Evolutionary conservation across 1,140 invertebrate genomes (phyloP), one percentile per base, ranked within the genome.

Genomic region (Daktulosphaira vitifoliae): DNA sequence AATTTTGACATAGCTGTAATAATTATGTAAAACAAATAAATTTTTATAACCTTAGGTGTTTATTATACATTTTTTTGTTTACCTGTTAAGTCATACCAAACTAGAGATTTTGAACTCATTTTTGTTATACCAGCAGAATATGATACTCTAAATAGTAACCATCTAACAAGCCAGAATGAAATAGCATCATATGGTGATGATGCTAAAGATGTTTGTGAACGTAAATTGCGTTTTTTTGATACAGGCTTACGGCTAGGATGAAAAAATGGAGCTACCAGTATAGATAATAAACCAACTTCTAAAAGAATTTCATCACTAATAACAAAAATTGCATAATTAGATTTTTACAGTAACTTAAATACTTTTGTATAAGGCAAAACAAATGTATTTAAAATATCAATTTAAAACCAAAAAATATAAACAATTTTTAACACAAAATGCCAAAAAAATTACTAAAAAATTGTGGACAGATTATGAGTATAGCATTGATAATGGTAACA

Each of bases 61-160:
- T 3, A 26, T 51, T 23, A 51, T 23, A 15, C 29, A 29, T 23
- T 68, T 29, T 20, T 26, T 62, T 54, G 15, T 20, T 71, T 79
- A 89, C 88, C 87, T 73, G 83, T 82, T 11, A 92, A 79, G 68
- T 79, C 81, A 89, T 89, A 92, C 88, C 88, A 92, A 11, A 83
- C 79, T 15, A 87, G 86, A 73, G 86, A 89, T 9, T 81, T 79
- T 72, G 82, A 86, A n/a, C 79, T 81, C 23, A 92, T 76, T 74
- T 92, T 92, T 0, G 86, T 81, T 25, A 88, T 78, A 33, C 87
- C 88, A 39, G 81, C 84, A 3, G 84, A 81, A 76, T 91, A 87
- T 77, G 90, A 81, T 5, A 89, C 79, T 33, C 89, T 78, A 69
- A 92, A 91, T 2, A 89, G 76, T 15, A 91, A 76, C 88, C 88